Conservation (phyloP, 2,888 invertebrate species). For the Dasypolia templi region DNA sequence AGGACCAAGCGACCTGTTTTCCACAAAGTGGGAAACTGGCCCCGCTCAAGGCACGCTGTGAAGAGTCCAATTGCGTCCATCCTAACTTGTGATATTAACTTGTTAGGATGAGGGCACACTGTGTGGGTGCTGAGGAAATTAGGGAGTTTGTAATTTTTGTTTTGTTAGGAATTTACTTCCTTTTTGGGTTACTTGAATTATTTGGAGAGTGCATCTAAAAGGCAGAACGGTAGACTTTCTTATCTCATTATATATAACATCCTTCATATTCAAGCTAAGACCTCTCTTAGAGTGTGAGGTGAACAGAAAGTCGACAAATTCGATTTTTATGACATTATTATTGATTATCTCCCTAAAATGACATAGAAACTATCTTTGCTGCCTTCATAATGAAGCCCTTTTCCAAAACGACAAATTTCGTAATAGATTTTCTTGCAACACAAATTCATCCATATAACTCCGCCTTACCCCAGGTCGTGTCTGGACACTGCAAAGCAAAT, state of each 20-base stretch:
- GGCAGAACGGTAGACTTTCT: neutral
- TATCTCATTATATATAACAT: too few relatives aligned
- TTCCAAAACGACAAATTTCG: neutral
- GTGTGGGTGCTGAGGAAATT: neutral
- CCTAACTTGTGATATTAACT: slow-evolving; percentile 82
- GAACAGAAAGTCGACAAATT: neutral
- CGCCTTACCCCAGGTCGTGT: slow-evolving; percentile 76
- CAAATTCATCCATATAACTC: slow-evolving; percentile 8
- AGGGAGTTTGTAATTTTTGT: neutral
- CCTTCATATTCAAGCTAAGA: neutral
- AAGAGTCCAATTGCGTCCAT: slow-evolving; percentile 90
- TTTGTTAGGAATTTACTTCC: too few relatives aligned
- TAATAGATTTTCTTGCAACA: neutral
- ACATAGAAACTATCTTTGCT: neutral
- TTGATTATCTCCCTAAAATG: neutral
- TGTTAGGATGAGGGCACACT: slow-evolving; percentile 67
- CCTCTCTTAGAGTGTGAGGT: neutral
- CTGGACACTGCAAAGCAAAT: slow-evolving; percentile 84
- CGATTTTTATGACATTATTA: neutral
- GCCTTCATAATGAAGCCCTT: neutral
- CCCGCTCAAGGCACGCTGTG: too few relatives aligned
- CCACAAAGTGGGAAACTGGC: too few relatives aligned
- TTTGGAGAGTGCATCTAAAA: neutral
- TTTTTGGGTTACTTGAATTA: too few relatives aligned
- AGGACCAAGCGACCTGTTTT: too few relatives aligned